Percentiles rank a stretch among this genome's conserved stretches.
Evolutionary conservation across 2,113 vertebrate genomes (phyloP).

Genomic region (Crotophaga sulcirostris): DNA sequence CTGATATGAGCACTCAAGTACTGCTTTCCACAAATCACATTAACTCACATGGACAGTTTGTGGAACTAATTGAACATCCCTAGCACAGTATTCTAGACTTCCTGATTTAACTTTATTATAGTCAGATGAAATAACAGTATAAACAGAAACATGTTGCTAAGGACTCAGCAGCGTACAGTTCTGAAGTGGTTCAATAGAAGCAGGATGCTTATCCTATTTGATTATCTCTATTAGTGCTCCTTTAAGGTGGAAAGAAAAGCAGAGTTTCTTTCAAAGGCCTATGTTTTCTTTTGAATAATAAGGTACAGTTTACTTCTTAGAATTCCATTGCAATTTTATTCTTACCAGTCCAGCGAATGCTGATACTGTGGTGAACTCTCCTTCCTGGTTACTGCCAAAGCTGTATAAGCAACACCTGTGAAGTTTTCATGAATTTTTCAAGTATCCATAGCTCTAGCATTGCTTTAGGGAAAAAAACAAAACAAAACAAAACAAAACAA

Average conservation of each 20-base stretch:
- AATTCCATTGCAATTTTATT: neutral
- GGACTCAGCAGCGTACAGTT: neutral
- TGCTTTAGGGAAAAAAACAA: neutral
- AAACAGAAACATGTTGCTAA: neutral
- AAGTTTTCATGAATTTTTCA: neutral
- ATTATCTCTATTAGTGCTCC: neutral
- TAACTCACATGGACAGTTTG: neutral
- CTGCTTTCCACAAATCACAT: neutral
- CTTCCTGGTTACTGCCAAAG: neutral
- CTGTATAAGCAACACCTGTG: neutral
- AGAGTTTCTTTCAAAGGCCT: neutral
- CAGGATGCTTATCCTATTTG: neutral
- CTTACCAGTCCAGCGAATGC: neutral
- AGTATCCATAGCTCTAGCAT: neutral
- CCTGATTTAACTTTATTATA: conserved; percentile 34
- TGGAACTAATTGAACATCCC: neutral
- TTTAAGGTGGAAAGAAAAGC: neutral
- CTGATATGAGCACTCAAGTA: neutral
- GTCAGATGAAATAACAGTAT: conserved; percentile 1
- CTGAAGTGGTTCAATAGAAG: neutral
- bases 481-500: neutral
- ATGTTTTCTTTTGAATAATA: neutral
- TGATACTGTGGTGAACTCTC: neutral
- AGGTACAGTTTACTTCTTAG: neutral
- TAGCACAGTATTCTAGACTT: neutral